Conservation (phyloP, 2,113 vertebrate genomes). For the Ptilorrhoa leucosticta region DNA sequence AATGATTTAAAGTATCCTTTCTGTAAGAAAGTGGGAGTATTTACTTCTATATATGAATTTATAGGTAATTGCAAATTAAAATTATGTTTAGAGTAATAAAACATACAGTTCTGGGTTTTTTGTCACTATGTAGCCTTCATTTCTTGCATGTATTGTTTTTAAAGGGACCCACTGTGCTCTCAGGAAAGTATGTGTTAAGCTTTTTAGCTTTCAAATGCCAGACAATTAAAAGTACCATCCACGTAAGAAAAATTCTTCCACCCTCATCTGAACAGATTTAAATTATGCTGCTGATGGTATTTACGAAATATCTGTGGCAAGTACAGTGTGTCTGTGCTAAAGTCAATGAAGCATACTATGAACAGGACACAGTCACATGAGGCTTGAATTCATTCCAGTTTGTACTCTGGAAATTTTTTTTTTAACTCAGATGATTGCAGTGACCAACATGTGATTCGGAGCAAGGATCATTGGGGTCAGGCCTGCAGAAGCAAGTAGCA, state of each 20-base stretch:
- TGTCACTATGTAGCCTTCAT: neutral
- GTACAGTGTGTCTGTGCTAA: constrained; percentile 65
- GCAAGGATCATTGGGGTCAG: constrained; percentile 8
- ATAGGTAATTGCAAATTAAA: neutral
- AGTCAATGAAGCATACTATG: constrained; percentile 62
- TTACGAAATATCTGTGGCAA: constrained; percentile 68
- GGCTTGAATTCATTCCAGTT: constrained; percentile 47
- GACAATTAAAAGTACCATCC: neutral
- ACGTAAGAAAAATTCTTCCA: constrained; percentile 22
- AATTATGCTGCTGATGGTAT: constrained; percentile 54
- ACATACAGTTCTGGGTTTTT: neutral
- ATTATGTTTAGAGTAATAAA: neutral
- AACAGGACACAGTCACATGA: constrained; percentile 68
- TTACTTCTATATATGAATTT: neutral
- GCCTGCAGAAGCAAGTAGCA: constrained; percentile 30
- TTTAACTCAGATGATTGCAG: constrained; percentile 39
- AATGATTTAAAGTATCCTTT: neutral
- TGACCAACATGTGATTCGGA: constrained; percentile 49
- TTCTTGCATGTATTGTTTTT: neutral
- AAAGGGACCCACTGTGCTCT: neutral
- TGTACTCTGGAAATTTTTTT: constrained; percentile 25
- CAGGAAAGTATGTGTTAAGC: neutral
- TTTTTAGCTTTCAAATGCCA: neutral
- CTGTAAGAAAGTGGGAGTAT: neutral
- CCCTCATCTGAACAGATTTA: neutral